A percentile compares a stretch with the other conserved stretches of the same genome.
These are phyloP conservation scores for Nycteola revayana DNA, from an alignment of 2,888 invertebrate species.

Conservation along the genomic window DNA sequence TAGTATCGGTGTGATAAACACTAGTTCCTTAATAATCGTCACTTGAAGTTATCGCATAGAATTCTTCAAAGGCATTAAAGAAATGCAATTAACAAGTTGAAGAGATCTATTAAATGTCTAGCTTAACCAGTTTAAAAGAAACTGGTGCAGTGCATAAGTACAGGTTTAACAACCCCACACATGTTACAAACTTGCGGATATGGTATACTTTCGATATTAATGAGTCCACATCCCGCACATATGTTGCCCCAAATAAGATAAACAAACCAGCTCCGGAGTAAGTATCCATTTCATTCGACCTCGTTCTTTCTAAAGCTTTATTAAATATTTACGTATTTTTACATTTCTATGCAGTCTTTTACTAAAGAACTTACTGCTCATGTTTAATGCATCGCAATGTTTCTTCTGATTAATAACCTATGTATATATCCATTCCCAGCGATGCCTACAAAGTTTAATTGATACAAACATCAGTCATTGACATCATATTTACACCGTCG, in stretches of 20 bases:
- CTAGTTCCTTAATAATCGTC: conserved; percentile 4
- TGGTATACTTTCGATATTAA: conserved; percentile 75
- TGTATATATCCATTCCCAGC: conserved; percentile 4
- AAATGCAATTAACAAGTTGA: conserved; percentile 57
- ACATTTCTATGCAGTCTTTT: too few species aligned
- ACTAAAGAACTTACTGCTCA: too few species aligned
- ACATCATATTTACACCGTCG: conserved; percentile 22
- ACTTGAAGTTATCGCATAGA: conserved; percentile 30
- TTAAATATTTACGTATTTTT: too few species aligned
- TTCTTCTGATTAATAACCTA: conserved; percentile 2
- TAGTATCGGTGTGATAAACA: conserved; percentile 3
- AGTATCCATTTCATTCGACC: conserved; percentile 9
- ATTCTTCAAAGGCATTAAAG: conserved; percentile 42
- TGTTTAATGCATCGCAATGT: conserved; percentile 9
- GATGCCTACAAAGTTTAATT: conserved; percentile 15
- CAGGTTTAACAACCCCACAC: conserved; percentile 71
- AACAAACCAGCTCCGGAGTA: conserved; percentile 19
- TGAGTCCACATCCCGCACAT: conserved; percentile 61
- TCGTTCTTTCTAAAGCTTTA: conserved; percentile 7
- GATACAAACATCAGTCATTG: conserved; percentile 25
- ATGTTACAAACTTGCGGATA: conserved; percentile 71
- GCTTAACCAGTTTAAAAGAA: conserved; percentile 64
- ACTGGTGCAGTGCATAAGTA: conserved; percentile 58
- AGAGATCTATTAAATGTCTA: conserved; percentile 61
- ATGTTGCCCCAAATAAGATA: conserved; percentile 32